phyloP scores from a whole-genome alignment of 1,140 invertebrate genomes.

The Heterodera carotae region DNA sequence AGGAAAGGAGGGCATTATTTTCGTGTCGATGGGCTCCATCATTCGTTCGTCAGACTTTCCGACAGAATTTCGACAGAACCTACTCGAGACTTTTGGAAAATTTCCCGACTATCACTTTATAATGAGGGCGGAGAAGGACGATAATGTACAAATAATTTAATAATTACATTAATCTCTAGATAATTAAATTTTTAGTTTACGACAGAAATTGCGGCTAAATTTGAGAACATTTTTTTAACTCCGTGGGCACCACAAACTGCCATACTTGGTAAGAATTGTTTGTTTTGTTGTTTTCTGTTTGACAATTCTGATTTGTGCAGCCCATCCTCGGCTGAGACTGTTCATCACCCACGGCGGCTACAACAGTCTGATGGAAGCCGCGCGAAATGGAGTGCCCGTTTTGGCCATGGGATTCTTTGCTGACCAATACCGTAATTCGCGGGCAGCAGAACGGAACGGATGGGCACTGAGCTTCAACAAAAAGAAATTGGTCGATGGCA shows the following conservation, averaged over 20 bases:
- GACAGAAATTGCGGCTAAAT: neutral
- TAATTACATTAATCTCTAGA: no score
- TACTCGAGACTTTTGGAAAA: conserved; percentile 34
- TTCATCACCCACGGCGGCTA: conserved; percentile 58
- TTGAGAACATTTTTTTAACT: conserved; percentile 38
- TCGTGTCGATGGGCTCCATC: conserved; percentile 46
- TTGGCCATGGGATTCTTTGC: conserved; percentile 46
- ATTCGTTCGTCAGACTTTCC: conserved; percentile 30
- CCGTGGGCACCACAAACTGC: conserved; percentile 42
- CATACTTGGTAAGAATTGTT: conserved; percentile 40
- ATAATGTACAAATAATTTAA: conserved; percentile 27
- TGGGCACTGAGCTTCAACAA: conserved; percentile 47
- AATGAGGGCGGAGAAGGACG: conserved; percentile 42
- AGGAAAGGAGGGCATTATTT: conserved; percentile 36
- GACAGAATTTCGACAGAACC: conserved; percentile 27
- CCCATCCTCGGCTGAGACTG: conserved; percentile 38
- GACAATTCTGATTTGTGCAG: conserved; percentile 16
- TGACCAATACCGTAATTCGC: conserved; percentile 47
- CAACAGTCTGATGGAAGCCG: conserved; percentile 48
- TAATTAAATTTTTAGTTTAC: conserved; percentile 25
- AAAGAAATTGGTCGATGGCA: conserved; percentile 7
- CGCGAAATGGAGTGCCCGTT: conserved; percentile 43
- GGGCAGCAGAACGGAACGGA: conserved; percentile 42
- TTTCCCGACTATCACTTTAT: conserved; percentile 47
- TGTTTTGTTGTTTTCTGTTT: neutral